These are phyloP conservation scores for Electrona antarctica DNA, from an alignment of 2,113 vertebrate species.

Conservation along the genomic window DNA sequence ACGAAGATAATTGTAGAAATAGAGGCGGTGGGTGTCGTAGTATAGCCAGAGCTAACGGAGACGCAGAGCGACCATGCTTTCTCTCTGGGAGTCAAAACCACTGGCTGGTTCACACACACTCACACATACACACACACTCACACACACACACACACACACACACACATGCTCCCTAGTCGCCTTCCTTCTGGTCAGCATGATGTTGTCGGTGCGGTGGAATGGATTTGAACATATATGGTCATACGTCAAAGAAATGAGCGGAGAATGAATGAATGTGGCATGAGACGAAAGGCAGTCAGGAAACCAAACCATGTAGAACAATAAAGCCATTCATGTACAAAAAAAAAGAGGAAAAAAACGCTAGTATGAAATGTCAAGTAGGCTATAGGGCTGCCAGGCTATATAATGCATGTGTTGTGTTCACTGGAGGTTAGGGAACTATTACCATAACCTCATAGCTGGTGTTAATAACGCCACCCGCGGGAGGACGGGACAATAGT, in stretches of 20 bases:
- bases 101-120: constrained; percentile 60
- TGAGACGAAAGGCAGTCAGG: constrained; percentile 31
- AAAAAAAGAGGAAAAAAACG: background rate
- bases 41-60: constrained; percentile 42
- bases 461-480: constrained; percentile 16
- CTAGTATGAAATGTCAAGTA: constrained; percentile 60
- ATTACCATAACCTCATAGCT: constrained; percentile 27
- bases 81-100: constrained; percentile 53
- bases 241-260: constrained; percentile 44
- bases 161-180: constrained; percentile 50
- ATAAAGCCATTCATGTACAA: constrained; percentile 65
- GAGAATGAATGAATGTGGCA: constrained; percentile 32
- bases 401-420: constrained; percentile 10
- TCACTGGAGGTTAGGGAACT: constrained; percentile 61
- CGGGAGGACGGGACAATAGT: background rate
- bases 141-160: too few species aligned
- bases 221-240: constrained; percentile 68
- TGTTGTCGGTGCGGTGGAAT: constrained; percentile 18
- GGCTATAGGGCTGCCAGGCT: constrained; percentile 33
- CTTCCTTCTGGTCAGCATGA: constrained; percentile 39
- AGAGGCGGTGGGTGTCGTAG: constrained; percentile 28
- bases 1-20: constrained; percentile 48
- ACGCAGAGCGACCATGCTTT: constrained; percentile 52
- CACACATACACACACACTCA: constrained; percentile 16
- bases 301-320: constrained; percentile 63